Conservation (phyloP, 2,888 invertebrate species). For the Lymantria monacha region DNA sequence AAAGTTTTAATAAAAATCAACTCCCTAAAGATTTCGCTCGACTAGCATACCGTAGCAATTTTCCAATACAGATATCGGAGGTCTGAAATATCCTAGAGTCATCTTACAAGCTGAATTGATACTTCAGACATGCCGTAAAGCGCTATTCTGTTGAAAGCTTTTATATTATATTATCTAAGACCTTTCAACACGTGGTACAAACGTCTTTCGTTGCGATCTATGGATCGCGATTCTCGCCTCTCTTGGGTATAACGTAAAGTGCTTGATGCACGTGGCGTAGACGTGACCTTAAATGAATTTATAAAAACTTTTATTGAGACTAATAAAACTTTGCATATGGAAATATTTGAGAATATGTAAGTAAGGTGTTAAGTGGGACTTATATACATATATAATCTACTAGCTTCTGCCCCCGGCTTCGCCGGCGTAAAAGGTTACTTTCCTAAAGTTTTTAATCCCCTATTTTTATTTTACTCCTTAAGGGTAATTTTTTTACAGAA, state of each 20-base stretch:
- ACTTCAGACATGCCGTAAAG: conserved; percentile 75
- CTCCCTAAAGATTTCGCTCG: conserved; percentile 54
- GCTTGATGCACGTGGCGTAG: conserved; percentile 42
- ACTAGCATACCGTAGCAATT: conserved; percentile 59
- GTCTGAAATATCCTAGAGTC: conserved; percentile 63
- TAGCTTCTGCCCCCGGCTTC: too few relatives aligned
- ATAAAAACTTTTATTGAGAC: conserved; percentile 45
- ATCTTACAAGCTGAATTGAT: conserved; percentile 79
- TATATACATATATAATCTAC: too few relatives aligned
- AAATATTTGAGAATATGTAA: conserved; percentile 5
- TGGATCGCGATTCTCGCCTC: conserved; percentile 68
- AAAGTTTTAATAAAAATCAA: conserved; percentile 72
- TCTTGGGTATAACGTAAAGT: conserved; percentile 57
- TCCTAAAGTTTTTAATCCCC: too few relatives aligned
- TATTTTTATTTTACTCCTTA: too few relatives aligned
- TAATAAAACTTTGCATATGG: conserved; percentile 20
- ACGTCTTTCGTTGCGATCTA: conserved; percentile 74
- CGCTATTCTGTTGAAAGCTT: conserved; percentile 80
- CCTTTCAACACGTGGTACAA: conserved; percentile 74
- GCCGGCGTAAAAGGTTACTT: too few relatives aligned
- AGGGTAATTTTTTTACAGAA: too few relatives aligned
- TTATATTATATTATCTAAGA: conserved; percentile 81
- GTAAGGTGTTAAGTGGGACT: not conserved
- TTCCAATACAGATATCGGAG: conserved; percentile 74
- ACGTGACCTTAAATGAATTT: conserved; percentile 46